Evolutionary conservation across 2,888 invertebrate genomes (phyloP), one percentile per base, ranked within the genome.

Genomic region (Conistra vaccinii): DNA sequence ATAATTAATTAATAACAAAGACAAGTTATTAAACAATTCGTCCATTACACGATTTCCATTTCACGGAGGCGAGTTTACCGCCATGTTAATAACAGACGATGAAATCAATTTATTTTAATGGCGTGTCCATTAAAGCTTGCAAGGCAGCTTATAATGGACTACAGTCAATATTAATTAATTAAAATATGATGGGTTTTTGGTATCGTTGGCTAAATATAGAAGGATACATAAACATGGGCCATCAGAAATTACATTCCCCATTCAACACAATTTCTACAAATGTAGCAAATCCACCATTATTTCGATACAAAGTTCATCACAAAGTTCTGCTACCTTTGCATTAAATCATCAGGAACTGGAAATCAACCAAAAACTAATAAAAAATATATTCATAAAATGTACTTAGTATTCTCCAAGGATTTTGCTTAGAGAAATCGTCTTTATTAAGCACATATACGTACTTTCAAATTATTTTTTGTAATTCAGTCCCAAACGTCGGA

Each of bases 21-120:
- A 26, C 3, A 53, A 29, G 35, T 42, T 42, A 69, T 61, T 14
- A 70, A 55, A 32, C 23, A 42, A 76, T 51, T 62, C 7, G 2
- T 74, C 14, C 35, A 48, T 60, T 57, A 51, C 51, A 67, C 20
- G 32, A 63, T 51, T 67, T 76, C 32, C 20, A 79, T 82, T 79
- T 60, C 26, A 77, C 45, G 32, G n/a, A 14, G 6, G 2, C 14
- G 26, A 7, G 51, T 20, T 61, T 20, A 14, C 26, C 42, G 20
- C 39, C 32, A 39, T 23, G 23, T 32, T 82, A 48, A 61, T 69
- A 78, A n/a, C 29, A 26, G 45, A 62, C 32, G 61, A 35, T 63
- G 53, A 58, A 83, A 71, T 67, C 39, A 83, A 83, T 80, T 83
- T 58, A 53, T 58, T 61, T 55, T 63, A 71, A 67, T 51, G 32